Conservation (phyloP, 2,113 vertebrate genomes). For the Toxotes chatareus region DNA sequence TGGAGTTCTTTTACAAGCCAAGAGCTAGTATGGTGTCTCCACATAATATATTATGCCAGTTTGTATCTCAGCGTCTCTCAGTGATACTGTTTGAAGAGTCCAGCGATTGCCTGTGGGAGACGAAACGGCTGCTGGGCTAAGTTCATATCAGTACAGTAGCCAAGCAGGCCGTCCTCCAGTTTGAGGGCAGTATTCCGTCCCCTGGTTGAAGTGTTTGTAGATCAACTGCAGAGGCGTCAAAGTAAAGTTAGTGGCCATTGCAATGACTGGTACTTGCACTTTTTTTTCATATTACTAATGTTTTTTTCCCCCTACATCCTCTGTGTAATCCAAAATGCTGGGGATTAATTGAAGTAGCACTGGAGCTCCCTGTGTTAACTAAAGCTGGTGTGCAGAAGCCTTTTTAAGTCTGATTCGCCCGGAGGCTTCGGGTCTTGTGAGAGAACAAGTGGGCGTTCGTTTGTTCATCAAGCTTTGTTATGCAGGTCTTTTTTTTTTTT, state of each 20-base stretch:
- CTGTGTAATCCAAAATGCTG: slow-evolving; percentile 66
- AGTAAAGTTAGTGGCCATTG: slow-evolving; percentile 43
- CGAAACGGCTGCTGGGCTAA: slow-evolving; percentile 55
- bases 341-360: slow-evolving; percentile 69
- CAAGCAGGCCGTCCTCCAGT: slow-evolving; percentile 34
- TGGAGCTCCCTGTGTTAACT: slow-evolving; percentile 65
- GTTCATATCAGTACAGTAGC: slow-evolving; percentile 43
- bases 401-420: slow-evolving; percentile 72
- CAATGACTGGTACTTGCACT: slow-evolving; percentile 25
- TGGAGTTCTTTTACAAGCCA: slow-evolving; percentile 61
- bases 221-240: slow-evolving; percentile 57
- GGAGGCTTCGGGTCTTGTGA: slow-evolving; percentile 68
- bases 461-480: slow-evolving; percentile 73
- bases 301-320: slow-evolving; percentile 31
- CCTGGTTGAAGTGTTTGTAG: slow-evolving; percentile 52
- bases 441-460: slow-evolving; percentile 76
- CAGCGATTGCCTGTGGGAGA: slow-evolving; percentile 45
- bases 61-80: slow-evolving; percentile 40
- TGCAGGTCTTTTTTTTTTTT: slow-evolving; percentile 35
- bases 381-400: slow-evolving; percentile 61
- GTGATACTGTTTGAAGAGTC: slow-evolving; percentile 58
- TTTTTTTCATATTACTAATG: slow-evolving; percentile 44
- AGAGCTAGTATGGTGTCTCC: slow-evolving; percentile 45
- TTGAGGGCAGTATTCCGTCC: slow-evolving; percentile 42
- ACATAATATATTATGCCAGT: slow-evolving; percentile 38